Conservation (phyloP, 2,113 vertebrate species). For the Alethe castanea region DNA sequence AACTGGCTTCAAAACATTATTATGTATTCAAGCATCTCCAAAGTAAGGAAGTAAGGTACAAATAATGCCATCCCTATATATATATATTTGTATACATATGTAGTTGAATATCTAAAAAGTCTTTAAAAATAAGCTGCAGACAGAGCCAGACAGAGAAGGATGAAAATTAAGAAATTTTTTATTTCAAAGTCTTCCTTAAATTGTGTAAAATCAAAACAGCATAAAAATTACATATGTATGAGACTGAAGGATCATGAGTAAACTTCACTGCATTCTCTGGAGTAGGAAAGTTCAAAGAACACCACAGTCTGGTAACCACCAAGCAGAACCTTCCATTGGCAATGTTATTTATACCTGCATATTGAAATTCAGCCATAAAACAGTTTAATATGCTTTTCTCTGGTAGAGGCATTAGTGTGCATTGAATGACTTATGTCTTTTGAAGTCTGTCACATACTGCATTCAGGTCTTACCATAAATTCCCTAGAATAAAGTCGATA, state of each 20-base stretch:
- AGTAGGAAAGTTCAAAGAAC: not conserved
- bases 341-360: not conserved
- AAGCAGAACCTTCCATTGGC: not conserved
- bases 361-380: not conserved
- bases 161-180: not conserved
- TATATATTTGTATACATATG: too few relatives aligned
- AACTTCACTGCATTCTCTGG: not conserved
- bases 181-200: not conserved
- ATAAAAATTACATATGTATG: not conserved
- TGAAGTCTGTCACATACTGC: not conserved
- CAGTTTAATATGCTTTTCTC: not conserved
- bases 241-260: not conserved
- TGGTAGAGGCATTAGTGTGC: not conserved
- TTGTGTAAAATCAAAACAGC: not conserved
- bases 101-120: not conserved
- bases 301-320: not conserved
- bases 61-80: not conserved
- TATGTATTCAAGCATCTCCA: not conserved
- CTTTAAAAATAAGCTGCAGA: not conserved
- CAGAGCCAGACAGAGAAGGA: not conserved
- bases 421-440: not conserved
- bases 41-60: not conserved
- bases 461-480: constrained; percentile 35
- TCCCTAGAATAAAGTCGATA: not conserved
- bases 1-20: not conserved